Conservation (phyloP, 2,113 vertebrate species). For the Zapornia atra region DNA sequence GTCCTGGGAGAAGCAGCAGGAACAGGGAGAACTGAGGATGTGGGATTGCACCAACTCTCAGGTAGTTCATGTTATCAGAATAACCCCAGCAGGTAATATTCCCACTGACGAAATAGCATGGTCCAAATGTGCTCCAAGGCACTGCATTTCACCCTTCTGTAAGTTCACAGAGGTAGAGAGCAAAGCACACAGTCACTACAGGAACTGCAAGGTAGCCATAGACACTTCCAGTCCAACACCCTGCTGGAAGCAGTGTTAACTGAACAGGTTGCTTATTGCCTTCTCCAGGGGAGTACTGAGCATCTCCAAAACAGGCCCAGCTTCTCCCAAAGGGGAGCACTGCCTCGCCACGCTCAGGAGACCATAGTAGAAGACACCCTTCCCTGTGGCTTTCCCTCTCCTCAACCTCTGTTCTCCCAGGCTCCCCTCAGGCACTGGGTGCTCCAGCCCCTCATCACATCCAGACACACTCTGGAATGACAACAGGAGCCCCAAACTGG, state of each 20-base stretch:
- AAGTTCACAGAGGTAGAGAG: neutral
- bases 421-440: fast-evolving
- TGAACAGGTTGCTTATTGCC: neutral
- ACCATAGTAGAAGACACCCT: neutral
- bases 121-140: neutral
- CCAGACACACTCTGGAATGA: neutral
- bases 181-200: neutral
- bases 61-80: neutral
- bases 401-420: neutral
- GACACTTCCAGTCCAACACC: neutral
- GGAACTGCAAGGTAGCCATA: neutral
- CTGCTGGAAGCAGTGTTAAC: neutral
- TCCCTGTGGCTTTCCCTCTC: neutral
- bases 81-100: neutral
- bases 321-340: neutral
- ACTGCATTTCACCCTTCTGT: neutral
- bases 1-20: neutral
- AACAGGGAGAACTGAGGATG: neutral
- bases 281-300: neutral
- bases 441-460: neutral
- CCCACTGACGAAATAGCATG: neutral
- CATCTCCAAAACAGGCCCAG: neutral
- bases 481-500: neutral
- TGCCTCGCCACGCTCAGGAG: neutral
- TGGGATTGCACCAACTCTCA: neutral